A percentile compares a stretch with the other conserved stretches of the same genome.
Evolutionary conservation across 2,797 vertebrate genomes (phyloP).

Genomic region (Enteromius anoplus): DNA sequence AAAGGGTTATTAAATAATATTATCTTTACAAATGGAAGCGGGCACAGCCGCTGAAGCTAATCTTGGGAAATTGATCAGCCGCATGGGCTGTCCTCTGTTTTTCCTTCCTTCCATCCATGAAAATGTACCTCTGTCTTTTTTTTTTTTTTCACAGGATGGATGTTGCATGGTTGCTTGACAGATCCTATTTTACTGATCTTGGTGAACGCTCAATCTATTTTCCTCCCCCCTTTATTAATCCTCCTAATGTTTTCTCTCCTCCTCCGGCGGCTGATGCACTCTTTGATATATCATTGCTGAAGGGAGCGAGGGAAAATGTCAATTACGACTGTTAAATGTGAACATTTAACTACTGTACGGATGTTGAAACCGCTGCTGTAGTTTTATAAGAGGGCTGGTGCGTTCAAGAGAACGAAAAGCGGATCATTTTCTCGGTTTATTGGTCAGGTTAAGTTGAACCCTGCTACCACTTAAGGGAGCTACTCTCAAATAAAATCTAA

Average conservation of each 20-base stretch:
- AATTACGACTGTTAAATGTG: constrained; percentile 51
- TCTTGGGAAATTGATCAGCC: constrained; percentile 55
- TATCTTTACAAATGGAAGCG: constrained; percentile 59
- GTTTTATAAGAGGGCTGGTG: constrained; percentile 15
- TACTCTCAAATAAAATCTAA: constrained; percentile 35
- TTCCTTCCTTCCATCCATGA: constrained; percentile 43
- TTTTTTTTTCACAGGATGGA: constrained; percentile 30
- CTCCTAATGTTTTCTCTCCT: constrained; percentile 61
- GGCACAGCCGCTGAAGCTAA: constrained; percentile 54
- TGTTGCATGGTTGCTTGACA: constrained; percentile 54
- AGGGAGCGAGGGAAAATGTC: constrained; percentile 47
- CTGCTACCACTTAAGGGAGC: constrained; percentile 1
- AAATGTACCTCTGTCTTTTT: constrained; percentile 44
- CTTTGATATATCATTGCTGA: constrained; percentile 60
- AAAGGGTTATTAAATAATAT: constrained; percentile 61
- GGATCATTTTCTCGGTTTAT: constrained; percentile 17
- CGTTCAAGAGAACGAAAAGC: background rate
- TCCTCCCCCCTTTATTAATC: constrained; percentile 59
- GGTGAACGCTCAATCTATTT: constrained; percentile 55
- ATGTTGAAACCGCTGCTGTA: constrained; percentile 15
- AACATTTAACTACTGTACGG: constrained; percentile 39
- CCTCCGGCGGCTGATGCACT: constrained; percentile 48
- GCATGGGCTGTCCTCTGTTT: constrained; percentile 7
- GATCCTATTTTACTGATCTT: constrained; percentile 63
- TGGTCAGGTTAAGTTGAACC: constrained; percentile 37